These are phyloP conservation scores for Shinisaurus crocodilurus DNA, from an alignment of 2,113 vertebrate species.

Conservation along the genomic window DNA sequence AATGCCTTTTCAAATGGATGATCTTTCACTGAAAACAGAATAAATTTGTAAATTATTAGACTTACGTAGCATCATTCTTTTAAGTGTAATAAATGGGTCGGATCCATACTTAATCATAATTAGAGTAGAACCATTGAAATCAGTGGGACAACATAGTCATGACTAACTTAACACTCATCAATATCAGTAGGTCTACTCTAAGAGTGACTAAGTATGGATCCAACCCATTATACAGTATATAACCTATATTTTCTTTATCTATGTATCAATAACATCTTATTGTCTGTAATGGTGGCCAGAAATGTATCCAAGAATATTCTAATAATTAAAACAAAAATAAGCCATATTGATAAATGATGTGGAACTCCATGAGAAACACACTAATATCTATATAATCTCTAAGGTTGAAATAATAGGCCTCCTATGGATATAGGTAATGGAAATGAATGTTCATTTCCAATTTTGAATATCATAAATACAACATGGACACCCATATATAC, in stretches of 20 bases:
- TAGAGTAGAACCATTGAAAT: neutral
- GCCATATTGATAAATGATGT: neutral
- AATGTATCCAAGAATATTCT: neutral
- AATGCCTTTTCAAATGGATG: slow-evolving; percentile 33
- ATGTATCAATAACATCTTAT: neutral
- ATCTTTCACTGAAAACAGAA: slow-evolving; percentile 35
- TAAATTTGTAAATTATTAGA: slow-evolving; percentile 24
- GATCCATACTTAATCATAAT: neutral
- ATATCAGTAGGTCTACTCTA: neutral
- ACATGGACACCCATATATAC: neutral
- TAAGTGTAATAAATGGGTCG: neutral
- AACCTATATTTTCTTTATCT: neutral
- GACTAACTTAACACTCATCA: no score
- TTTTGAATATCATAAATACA: neutral
- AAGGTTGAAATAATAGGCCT: no score
- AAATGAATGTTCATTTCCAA: no score
- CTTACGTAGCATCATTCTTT: slow-evolving; percentile 17
- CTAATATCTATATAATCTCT: no score
- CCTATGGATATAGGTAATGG: no score
- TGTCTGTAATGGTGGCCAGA: neutral
- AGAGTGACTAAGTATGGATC: neutral
- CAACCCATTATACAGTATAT: neutral
- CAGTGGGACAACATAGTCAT: neutral
- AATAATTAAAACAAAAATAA: neutral
- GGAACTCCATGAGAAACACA: neutral